phyloP scores from a whole-genome alignment of 2,113 vertebrate species.

The Variabilichromis moorii region DNA sequence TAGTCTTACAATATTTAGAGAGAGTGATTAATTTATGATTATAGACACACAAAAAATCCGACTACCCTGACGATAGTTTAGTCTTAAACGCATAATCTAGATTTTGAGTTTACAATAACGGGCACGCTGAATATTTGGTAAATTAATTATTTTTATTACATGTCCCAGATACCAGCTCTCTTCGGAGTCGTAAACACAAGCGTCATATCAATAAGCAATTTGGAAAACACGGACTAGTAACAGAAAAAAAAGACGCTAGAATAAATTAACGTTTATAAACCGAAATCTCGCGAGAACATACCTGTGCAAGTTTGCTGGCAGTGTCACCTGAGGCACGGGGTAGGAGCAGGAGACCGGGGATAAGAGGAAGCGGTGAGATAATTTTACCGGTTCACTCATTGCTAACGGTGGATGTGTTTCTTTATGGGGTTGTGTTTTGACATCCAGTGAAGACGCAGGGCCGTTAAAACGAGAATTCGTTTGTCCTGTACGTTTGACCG shows the following conservation, averaged over 20 bases:
- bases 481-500: constrained; percentile 45
- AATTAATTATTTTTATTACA: background rate
- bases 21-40: background rate
- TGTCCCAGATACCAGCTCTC: background rate
- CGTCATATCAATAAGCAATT: background rate
- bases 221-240: background rate
- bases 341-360: constrained; percentile 18
- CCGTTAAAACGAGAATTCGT: background rate
- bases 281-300: constrained; percentile 46
- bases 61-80: background rate
- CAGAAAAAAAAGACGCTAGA: background rate
- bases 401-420: accelerated
- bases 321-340: constrained; percentile 35
- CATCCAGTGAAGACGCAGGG: accelerated
- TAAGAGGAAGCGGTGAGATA: constrained; percentile 13
- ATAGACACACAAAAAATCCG: background rate
- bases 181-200: background rate
- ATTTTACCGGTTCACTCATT: background rate
- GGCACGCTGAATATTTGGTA: background rate
- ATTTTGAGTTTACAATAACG: background rate
- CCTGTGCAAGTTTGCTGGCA: constrained; percentile 1
- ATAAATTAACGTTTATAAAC: background rate
- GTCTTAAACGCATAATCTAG: background rate
- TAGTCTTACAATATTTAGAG: background rate
- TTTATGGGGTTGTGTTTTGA: accelerated